Percentiles rank a stretch among this genome's conserved stretches.
These are phyloP conservation scores for Zophobas morio DNA, from an alignment of 1,140 invertebrate genomes.

Conservation along the genomic window DNA sequence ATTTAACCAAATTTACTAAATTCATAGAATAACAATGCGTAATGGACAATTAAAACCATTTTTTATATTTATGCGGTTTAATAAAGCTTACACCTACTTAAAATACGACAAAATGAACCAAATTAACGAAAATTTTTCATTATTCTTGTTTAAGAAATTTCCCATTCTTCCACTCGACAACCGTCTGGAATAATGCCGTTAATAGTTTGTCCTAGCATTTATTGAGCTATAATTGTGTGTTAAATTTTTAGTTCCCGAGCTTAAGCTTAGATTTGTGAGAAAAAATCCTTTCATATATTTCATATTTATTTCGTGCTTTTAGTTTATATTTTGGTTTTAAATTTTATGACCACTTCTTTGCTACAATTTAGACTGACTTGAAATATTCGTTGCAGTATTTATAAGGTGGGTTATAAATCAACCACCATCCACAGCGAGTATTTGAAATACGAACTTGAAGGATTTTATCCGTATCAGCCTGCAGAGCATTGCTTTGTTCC, in stretches of 20 bases:
- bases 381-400: slow-evolving; percentile 14
- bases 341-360: slow-evolving; percentile 22
- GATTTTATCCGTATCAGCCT: not conserved
- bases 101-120: too few species aligned
- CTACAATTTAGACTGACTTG: not conserved
- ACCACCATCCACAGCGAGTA: not conserved
- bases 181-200: too few species aligned
- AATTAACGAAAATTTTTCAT: too few species aligned
- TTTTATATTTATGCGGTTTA: too few species aligned
- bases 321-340: not conserved
- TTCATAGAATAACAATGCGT: not conserved
- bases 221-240: too few species aligned
- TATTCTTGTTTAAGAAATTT: too few species aligned
- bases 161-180: too few species aligned
- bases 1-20: not conserved
- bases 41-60: too few species aligned
- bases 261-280: too few species aligned
- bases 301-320: not conserved
- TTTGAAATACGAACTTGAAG: slow-evolving; percentile 24
- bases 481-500: not conserved
- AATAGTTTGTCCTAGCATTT: too few species aligned
- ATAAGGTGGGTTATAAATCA: slow-evolving; percentile 19
- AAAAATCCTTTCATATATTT: not conserved
- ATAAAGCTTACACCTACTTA: too few species aligned
- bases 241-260: too few species aligned